These are phyloP conservation scores for Menidia menidia DNA, from an alignment of 2,797 vertebrate genomes.

Conservation along the genomic window DNA sequence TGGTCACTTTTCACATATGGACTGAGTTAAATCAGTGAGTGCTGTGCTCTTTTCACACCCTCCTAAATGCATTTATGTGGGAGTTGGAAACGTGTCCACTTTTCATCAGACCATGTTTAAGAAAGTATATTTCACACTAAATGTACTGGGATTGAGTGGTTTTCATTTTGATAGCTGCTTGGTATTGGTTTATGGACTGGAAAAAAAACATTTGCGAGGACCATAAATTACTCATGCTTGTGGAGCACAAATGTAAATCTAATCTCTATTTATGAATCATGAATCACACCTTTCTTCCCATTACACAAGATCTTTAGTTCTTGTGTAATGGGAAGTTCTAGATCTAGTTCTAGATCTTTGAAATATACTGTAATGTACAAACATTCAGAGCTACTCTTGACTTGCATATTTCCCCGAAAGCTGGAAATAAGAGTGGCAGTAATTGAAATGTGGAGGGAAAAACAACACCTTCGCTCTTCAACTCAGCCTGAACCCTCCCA, in stretches of 20 bases:
- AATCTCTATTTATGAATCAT: slow-evolving; percentile 9
- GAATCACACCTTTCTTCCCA: slow-evolving; percentile 1
- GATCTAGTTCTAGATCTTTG: too few species aligned
- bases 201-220: neutral
- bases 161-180: slow-evolving; percentile 13
- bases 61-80: neutral
- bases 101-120: slow-evolving; percentile 1
- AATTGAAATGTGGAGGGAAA: neutral
- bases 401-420: neutral
- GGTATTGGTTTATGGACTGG: slow-evolving; percentile 3
- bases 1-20: neutral
- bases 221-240: slow-evolving; percentile 4
- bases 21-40: neutral
- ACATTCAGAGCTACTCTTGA: neutral
- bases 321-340: too few species aligned
- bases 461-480: neutral
- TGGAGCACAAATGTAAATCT: neutral
- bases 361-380: neutral
- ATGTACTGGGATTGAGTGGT: neutral
- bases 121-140: neutral
- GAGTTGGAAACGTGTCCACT: slow-evolving; percentile 15
- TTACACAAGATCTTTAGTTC: neutral
- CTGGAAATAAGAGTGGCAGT: neutral
- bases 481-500: neutral
- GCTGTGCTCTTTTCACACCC: slow-evolving; percentile 16